Evolutionary conservation across 2,113 vertebrate genomes (phyloP), one percentile per base, ranked within the genome.

Genomic region (Prinia subflava): DNA sequence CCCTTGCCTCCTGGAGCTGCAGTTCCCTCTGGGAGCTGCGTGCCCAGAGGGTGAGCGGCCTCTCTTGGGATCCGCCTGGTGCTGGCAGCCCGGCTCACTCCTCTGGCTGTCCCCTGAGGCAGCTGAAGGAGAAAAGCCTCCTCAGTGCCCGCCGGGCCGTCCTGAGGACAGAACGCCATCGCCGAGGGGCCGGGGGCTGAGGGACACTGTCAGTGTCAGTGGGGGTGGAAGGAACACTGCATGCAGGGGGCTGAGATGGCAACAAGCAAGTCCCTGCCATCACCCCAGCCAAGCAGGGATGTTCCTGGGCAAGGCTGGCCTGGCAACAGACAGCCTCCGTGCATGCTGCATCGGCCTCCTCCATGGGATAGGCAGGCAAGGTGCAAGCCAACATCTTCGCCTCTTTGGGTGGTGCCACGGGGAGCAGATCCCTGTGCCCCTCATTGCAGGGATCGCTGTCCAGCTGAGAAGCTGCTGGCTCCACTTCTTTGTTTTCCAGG

Each of bases 301-400:
- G 31, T 31, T 30, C 73, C 56, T 49, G 42, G 15, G 11, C 7
- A 24, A 30, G 44, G 11, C 27, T 30, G 27, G 9, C n/a, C 55
- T 37, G 55, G 25, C 27, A 13, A 24, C 9, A 3, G 27, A 3
- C 21, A 31, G 56, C 21, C 7, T 37, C 27, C 12, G 11, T 11
- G 3, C n/a, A 18, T 5, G 27, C 20, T 31, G 5, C 21, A 14
- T 31, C 0, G 0, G 21, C 15, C 9, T 62, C 44, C n/a, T 31
- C 27, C 0, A 0, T 24, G n/a, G 16, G 7, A 11, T 11, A 2
- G 3, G 11, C 28, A 25, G 12, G 16, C 5, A 11, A 15, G 9
- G 6, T 2, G 9, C 15, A 49, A 31, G n/a, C 6, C 0, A 1
- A 33, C n/a, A 14, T 15, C 27, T 15, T 31, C 15, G 27, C 1